Base-by-base conservation (phyloP, 1,140 invertebrate genomes). In the Penaeus chinensis region DNA sequence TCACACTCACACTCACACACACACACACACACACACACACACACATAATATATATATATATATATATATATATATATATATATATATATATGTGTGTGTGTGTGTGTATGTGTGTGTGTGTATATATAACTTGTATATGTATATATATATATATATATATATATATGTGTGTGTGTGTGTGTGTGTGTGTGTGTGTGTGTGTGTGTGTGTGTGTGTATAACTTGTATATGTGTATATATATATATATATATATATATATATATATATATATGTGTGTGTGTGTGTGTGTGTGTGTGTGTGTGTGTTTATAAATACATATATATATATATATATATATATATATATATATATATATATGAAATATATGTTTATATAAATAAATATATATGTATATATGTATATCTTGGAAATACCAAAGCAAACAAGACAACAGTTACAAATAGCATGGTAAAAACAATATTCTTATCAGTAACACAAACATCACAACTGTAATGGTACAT, bases 211-310 rank as follows among this genome's bases (percentile, higher is more conserved):
- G 8, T 71, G 3, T 24, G 3, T 24, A 71, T 71, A 71, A 24
- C 5, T 18, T 69, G 65, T 4, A 71, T 71, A n/a, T n/a, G 8
- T 71, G 32, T 71, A 71, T 27, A 71, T 71, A 71, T 71, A 71
- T 71, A 71, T n/a, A 71, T 71, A 71, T 71, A 24, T 71, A 71
- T n/a, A 71, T 71, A 71, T 24, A 71, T 71, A 71, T 71, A 71
- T 71, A 71, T 24, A 71, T 71, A 71, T 71, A 71, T 71, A 27
- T 71, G 22, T 71, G 7, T 42, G 7, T 42, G 7, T 42, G 7
- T 42, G 7, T 42, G 7, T 42, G 7, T 42, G 7, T 42, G 7
- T 42, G 7, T 42, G 7, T 42, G 7, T 42, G 7, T 42, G 7
- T 42, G 7, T 42, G 7, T 42, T 0, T 42, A 42, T 42, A 42